phyloP scores from a whole-genome alignment of 2,113 vertebrate genomes.

The Catagonus wagneri region DNA sequence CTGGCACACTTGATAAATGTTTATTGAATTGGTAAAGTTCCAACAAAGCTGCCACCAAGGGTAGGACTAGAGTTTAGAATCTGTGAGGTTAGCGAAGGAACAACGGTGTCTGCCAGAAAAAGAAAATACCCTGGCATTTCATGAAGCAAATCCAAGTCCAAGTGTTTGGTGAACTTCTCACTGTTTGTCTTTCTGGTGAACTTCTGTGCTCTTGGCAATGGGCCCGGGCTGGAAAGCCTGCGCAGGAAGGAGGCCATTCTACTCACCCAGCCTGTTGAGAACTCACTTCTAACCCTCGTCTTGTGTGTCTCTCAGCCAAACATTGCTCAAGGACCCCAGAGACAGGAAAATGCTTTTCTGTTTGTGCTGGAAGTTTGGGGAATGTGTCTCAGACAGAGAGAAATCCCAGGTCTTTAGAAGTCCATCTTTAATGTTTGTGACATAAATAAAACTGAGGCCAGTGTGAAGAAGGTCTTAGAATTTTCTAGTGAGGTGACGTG shows the following conservation, averaged over 20 bases:
- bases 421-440: background rate
- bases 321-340: background rate
- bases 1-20: background rate
- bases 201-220: background rate
- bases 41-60: background rate
- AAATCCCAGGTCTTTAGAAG: background rate
- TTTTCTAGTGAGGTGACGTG: background rate
- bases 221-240: background rate
- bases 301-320: background rate
- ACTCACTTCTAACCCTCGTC: background rate
- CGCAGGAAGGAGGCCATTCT: background rate
- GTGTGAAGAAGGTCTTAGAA: background rate
- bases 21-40: background rate
- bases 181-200: conserved; percentile 62
- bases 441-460: conserved; percentile 7
- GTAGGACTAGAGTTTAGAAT: background rate
- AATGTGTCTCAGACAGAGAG: background rate
- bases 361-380: background rate
- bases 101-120: background rate
- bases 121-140: conserved; percentile 53
- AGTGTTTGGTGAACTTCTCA: conserved; percentile 42
- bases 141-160: conserved; percentile 51
- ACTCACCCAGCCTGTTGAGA: background rate
- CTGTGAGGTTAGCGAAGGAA: background rate
- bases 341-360: background rate